Evolutionary conservation across 1,140 invertebrate species (phyloP).

Genomic region (Drosophila melanogaster): DNA sequence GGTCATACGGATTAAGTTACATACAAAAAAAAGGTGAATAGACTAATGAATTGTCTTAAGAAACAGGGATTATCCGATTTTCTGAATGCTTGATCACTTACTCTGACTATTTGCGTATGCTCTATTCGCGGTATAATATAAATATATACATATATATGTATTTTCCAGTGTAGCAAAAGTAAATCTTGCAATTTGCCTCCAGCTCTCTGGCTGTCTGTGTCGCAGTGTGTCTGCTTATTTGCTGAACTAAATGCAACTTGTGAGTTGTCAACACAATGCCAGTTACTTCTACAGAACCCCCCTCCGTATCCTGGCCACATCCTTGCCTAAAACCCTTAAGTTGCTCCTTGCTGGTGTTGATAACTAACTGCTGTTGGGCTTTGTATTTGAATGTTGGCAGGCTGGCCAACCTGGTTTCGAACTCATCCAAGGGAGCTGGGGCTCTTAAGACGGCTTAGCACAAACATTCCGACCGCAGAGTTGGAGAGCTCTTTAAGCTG

Average conservation of each 20-base stretch:
- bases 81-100: too few relatives aligned
- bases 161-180: conserved; percentile 15
- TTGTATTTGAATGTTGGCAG: conserved; percentile 38
- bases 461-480: not conserved
- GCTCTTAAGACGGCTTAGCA: conserved; percentile 16
- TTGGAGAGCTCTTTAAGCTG: conserved; percentile 4
- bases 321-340: conserved; percentile 10
- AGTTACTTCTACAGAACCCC: conserved; percentile 26
- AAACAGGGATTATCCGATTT: too few relatives aligned
- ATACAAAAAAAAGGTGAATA: too few relatives aligned
- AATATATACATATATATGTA: too few relatives aligned
- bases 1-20: too few relatives aligned
- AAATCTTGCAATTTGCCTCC: conserved; percentile 63
- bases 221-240: conserved; percentile 59
- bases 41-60: too few relatives aligned
- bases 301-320: conserved; percentile 4
- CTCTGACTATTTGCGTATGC: too few relatives aligned
- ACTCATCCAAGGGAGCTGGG: not conserved
- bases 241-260: conserved; percentile 81
- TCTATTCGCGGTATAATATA: too few relatives aligned
- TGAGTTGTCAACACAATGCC: conserved; percentile 73
- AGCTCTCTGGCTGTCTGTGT: conserved; percentile 3
- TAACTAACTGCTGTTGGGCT: conserved; percentile 52
- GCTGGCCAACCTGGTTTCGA: conserved; percentile 40
- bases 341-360: conserved; percentile 41